phyloP scores from a whole-genome alignment of 2,888 invertebrate genomes.

The Eueremaeus valkanovi region DNA sequence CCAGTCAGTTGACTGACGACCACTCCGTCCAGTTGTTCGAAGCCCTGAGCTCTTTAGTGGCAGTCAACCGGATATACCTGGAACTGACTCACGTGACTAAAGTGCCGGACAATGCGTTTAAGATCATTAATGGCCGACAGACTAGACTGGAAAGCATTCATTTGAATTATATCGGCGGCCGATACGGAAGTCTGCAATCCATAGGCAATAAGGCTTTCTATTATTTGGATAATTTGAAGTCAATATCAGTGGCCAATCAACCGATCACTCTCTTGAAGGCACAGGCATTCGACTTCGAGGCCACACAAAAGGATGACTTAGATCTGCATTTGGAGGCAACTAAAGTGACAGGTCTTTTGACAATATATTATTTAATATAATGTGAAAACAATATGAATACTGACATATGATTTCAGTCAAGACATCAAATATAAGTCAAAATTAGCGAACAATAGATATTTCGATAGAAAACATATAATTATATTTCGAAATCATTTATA shows the following conservation, averaged over 20 bases:
- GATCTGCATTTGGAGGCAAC: slow-evolving; percentile 20
- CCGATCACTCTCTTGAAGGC: not conserved
- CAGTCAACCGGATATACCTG: slow-evolving; percentile 14
- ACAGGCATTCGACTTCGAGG: slow-evolving; percentile 6
- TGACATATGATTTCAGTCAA: too few relatives aligned
- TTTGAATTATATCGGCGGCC: slow-evolving; percentile 13
- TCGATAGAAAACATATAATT: too few relatives aligned
- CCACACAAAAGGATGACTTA: not conserved
- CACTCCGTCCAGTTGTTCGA: not conserved
- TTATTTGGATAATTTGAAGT: not conserved
- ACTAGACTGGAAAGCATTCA: not conserved
- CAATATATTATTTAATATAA: too few relatives aligned
- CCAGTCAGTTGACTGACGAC: not conserved
- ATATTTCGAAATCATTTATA: too few relatives aligned
- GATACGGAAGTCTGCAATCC: not conserved
- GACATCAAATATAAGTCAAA: too few relatives aligned
- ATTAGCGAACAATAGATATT: too few relatives aligned
- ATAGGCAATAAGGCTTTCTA: not conserved
- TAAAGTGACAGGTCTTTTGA: not conserved
- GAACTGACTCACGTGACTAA: not conserved
- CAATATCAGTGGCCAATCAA: not conserved
- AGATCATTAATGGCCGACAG: not conserved
- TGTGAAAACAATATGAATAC: too few relatives aligned
- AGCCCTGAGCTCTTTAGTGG: not conserved
- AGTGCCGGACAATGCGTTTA: slow-evolving; percentile 22